Evolutionary conservation across 2,888 invertebrate genomes (phyloP), one percentile per base, ranked within the genome.

Genomic region (Cancer borealis): DNA sequence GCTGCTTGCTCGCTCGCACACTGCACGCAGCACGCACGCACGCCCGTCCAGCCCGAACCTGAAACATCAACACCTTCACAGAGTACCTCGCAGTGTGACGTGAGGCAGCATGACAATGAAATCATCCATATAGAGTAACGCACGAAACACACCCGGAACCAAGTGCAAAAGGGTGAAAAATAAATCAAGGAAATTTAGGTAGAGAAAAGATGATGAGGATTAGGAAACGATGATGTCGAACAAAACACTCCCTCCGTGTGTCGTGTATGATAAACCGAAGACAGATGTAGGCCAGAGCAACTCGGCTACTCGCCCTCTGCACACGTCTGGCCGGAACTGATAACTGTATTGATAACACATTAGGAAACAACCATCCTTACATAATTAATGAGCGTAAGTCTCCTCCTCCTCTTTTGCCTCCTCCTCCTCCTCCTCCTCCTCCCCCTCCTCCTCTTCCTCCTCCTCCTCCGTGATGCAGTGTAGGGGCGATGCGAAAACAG

Each of bases 1-100:
- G 30, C 39, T 66, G 39, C 93, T 88, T 4, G 95, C 91, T 45
- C 73, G 26, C 73, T 95, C 95, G 39, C 95, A 95, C 30, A 95
- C 93, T 1, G 95, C 95, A 6, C 95, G 91, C 26, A 95, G 54
- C 39, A 95, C 39, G 21, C 95, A 95, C 45, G 91, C 49, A 17
- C 49, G 60, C 12, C 95, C 95, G 17, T 95, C 92, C 66, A 93
- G n/a, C 14, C 95, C 95, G 66, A 95, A 93, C 84, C 95, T 95
- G 95, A 5, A 10, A 47, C 88, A 89, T 45, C 88, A 89, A 47
- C 88, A 89, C 88, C 26, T 17, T 14, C 39, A 84, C 84, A 3
- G 5, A 39, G 84, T 39, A 26, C 39, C 39, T 84, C 84, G 12
- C n/a, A 39, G 39, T 84, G 84, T 39, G 84, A 84, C 84, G 39